Base-by-base conservation (phyloP, 1,140 invertebrate genomes). In the Eufriesea mexicana region DNA sequence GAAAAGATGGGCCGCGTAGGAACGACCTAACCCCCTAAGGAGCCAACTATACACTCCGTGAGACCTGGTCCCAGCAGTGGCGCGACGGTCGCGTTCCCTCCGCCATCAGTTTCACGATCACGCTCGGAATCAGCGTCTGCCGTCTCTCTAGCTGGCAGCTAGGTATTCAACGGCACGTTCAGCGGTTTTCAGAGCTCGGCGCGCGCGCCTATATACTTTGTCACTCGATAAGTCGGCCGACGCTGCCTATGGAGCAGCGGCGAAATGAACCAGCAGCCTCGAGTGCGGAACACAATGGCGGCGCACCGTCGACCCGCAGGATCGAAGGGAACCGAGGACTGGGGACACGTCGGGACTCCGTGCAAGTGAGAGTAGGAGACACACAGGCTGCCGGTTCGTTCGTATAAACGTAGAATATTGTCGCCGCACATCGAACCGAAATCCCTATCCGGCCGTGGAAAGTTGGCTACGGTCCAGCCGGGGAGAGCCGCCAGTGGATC, bases 361-460 rank as follows among this genome's bases (percentile, higher is more conserved):
- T n/a, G 45, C 45, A 47, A 23, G 64, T 57, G n/a, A 57, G 59
- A 66, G 83, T 77, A 66, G 77, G 86, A 75, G 59, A 83, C 84
- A 86, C 61, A 71, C 57, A 35, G 42, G 59, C 57, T 67, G 55
- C 45, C n/a, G 67, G 78, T 71, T 75, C 80, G 35, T 35, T 70
- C 77, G 87, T 87, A 88, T 89, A 87, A 90, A 89, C 87, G 86
- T 91, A 90, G 90, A 91, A 92, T 91, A 91, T 91, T 91, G 90
- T 91, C 89, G 86, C 83, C 84, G 87, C 89, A 89, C 85, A 90
- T 90, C 84, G 91, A 91, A 91, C 90, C 79, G 90, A 92, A 91
- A 91, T 92, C 89, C 90, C 87, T 89, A 92, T 91, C 86, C 88
- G 87, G 64, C 82, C 79, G 71, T 74, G 72, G 77, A 83, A 78